phyloP scores from a whole-genome alignment of 2,113 vertebrate species.

The pig (Sus scrofa) region T2T-Sscrofa CM000814.6:61603001-61603500 shows the following conservation, averaged over 20 bases:
- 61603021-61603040: constrained; percentile 61
- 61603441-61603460: too few relatives aligned
- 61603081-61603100: constrained; percentile 68
- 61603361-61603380: constrained; percentile 29
- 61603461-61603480: background rate
- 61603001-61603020: constrained; percentile 34
- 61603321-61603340: background rate
- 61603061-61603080: constrained; percentile 57
- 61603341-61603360: constrained; percentile 5
- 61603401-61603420: background rate
- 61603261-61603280: constrained; percentile 68
- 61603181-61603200: constrained; percentile 66
- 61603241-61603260: constrained; percentile 63
- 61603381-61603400: constrained; percentile 25
- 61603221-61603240: constrained; percentile 73
- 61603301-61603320: background rate
- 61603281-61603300: constrained; percentile 49
- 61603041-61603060: constrained; percentile 68
- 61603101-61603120: constrained; percentile 40
- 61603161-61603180: constrained; percentile 71
- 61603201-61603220: constrained; percentile 75
- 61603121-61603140: constrained; percentile 81
- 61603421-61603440: background rate
- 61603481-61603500: background rate
- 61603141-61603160: constrained; percentile 75